Conservation (phyloP, 2,797 vertebrate genomes). For the Coracias cyanogaster region DNA sequence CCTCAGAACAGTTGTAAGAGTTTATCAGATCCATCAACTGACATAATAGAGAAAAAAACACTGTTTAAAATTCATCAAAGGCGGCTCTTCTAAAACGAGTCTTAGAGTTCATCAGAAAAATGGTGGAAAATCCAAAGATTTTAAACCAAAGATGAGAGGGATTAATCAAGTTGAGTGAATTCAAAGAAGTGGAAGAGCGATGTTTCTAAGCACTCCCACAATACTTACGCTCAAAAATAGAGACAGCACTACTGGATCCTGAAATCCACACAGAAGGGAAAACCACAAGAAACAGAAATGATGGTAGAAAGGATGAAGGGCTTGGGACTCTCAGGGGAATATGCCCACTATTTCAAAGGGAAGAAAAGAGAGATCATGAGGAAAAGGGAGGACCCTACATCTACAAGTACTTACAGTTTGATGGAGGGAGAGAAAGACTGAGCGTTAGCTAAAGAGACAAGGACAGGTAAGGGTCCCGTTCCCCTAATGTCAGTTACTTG, state of each 20-base stretch:
- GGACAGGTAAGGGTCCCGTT: neutral
- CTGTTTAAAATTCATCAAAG: neutral
- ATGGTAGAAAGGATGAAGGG: neutral
- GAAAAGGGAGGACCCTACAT: neutral
- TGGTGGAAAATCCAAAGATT: neutral
- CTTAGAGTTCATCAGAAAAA: neutral
- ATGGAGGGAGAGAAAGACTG: conserved; percentile 56
- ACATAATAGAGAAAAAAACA: neutral
- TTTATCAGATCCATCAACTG: neutral
- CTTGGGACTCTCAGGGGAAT: neutral
- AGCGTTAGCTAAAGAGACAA: neutral
- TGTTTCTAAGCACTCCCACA: neutral
- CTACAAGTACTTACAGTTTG: conserved; percentile 67
- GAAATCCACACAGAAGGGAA: neutral
- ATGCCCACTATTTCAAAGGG: neutral
- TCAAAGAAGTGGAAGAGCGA: neutral
- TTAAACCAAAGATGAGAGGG: neutral
- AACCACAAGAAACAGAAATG: neutral
- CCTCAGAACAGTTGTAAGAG: neutral
- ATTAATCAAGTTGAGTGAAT: neutral
- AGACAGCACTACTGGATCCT: neutral
- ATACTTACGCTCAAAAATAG: neutral
- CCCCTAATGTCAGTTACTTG: neutral
- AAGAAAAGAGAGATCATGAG: neutral
- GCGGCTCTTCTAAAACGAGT: neutral